Base-by-base conservation (phyloP, 2,113 vertebrate species). In the Danionella cerebrum region DNA sequence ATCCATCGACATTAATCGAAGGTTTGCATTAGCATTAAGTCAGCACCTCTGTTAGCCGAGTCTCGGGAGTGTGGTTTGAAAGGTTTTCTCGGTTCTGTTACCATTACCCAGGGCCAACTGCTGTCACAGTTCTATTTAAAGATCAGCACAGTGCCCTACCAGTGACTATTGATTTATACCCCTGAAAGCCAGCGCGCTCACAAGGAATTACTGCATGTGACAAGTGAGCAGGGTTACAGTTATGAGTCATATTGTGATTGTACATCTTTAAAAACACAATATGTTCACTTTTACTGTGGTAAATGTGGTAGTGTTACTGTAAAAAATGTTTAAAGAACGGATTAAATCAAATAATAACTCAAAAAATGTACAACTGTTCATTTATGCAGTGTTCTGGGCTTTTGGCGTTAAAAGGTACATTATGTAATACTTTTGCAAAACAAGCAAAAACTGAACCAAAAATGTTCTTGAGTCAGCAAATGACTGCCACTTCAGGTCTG, bases 161-260 rank as follows among this genome's bases (percentile, higher is more conserved):
- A 39, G 31, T 25, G 42, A 47, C 53, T 50, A 58, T 68, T 68
- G 42, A 58, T 55, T 48, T 38, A 38, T 63, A 29, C 48, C 31
- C 16, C 67, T 25, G 29, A 48, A 59, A 67, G 52, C 11, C 36
- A 33, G 22, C 44, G 27, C 57, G 18, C 16, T 52, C 38, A 18
- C 31, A 24, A 67, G 38, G 14, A 62, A 72, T 54, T 14, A 38
- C 54, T 72, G 38, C 35, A 25, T 58, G 29, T 72, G 55, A 33
- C 24, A 62, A 38, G 53, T 38, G 53, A 55, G 33, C 6, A 21
- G 41, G 53, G 38, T 29, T 45, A 44, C 36, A 12, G 39, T 45
- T 62, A 53, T 67, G 22, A 67, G 24, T 73, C 48, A 67, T 48
- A 7, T 35, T 50, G 27, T 22, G 21, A 38, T 22, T 67, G 11